Evolutionary conservation across 2,888 invertebrate species (phyloP).

Genomic region (Drosophila sordidapex): DNA sequence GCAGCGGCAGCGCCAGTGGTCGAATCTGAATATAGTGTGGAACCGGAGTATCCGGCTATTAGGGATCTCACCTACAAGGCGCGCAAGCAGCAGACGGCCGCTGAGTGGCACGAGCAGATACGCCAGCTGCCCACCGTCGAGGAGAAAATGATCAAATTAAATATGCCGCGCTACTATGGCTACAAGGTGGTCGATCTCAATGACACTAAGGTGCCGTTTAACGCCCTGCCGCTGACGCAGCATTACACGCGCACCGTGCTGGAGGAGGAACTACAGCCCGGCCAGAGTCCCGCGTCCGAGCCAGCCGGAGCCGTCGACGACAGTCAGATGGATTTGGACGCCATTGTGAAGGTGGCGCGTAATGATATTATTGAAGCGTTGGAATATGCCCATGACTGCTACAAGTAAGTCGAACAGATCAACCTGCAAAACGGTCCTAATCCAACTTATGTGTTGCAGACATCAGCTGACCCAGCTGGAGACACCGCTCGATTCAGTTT

Average conservation of each 20-base stretch:
- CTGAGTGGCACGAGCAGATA: conserved; percentile 87
- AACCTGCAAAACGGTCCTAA: neutral
- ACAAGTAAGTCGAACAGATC: conserved; percentile 57
- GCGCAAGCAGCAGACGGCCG: conserved; percentile 85
- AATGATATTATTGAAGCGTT: conserved; percentile 79
- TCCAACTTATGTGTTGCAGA: conserved; percentile 10
- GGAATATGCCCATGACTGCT: conserved; percentile 74
- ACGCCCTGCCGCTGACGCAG: conserved; percentile 89
- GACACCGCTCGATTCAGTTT: conserved; percentile 32
- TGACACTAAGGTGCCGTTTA: conserved; percentile 88
- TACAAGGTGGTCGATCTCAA: conserved; percentile 88
- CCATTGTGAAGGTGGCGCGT: conserved; percentile 59
- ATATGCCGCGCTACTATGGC: conserved; percentile 93
- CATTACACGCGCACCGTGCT: conserved; percentile 92
- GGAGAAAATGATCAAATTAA: conserved; percentile 93
- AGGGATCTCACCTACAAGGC: conserved; percentile 87
- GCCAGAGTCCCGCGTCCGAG: conserved; percentile 39
- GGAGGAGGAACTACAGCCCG: conserved; percentile 55
- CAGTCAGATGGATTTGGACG: conserved; percentile 39
- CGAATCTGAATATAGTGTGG: conserved; percentile 66
- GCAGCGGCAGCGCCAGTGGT: conserved; percentile 12
- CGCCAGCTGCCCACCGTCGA: conserved; percentile 90
- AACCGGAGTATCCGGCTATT: conserved; percentile 80
- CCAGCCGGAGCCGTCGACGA: neutral
- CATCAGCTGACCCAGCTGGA: conserved; percentile 32